These are phyloP conservation scores for Chelidonichthys spinosus DNA, from an alignment of 2,797 vertebrate genomes.

Conservation along the genomic window DNA sequence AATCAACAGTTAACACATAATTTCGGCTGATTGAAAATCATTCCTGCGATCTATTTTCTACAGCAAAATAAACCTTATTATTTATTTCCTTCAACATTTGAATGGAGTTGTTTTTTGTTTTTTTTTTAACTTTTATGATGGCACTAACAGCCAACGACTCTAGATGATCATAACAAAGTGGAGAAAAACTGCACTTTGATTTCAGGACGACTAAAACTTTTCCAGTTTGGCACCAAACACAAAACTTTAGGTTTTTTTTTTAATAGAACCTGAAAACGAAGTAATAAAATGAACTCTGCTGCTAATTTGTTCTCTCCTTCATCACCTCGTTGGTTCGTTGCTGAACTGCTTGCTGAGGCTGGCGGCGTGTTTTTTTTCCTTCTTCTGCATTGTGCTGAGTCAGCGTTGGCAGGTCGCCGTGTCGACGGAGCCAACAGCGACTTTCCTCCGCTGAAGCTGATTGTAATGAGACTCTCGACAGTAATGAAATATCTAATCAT, in stretches of 20 bases:
- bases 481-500: conserved; percentile 3
- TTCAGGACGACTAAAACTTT: neutral
- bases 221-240: conserved; percentile 26
- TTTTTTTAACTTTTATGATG: neutral
- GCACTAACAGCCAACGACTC: neutral
- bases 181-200: neutral
- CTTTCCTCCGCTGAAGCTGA: conserved; percentile 25
- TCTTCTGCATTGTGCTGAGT: conserved; percentile 41
- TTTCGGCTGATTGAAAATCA: neutral
- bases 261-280: no score
- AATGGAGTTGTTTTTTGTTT: neutral
- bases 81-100: conserved; percentile 1
- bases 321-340: conserved; percentile 17
- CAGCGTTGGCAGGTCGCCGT: conserved; percentile 37
- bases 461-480: conserved; percentile 10
- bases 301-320: conserved; percentile 53
- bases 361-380: conserved; percentile 11
- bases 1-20: neutral
- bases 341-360: conserved; percentile 33
- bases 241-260: conserved; percentile 33
- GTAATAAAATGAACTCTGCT: conserved; percentile 34
- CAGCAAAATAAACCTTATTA: neutral
- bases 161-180: neutral
- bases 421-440: conserved; percentile 26
- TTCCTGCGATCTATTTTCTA: neutral